Conservation (phyloP, 2,797 vertebrate genomes). For the Xenopus petersii region DNA sequence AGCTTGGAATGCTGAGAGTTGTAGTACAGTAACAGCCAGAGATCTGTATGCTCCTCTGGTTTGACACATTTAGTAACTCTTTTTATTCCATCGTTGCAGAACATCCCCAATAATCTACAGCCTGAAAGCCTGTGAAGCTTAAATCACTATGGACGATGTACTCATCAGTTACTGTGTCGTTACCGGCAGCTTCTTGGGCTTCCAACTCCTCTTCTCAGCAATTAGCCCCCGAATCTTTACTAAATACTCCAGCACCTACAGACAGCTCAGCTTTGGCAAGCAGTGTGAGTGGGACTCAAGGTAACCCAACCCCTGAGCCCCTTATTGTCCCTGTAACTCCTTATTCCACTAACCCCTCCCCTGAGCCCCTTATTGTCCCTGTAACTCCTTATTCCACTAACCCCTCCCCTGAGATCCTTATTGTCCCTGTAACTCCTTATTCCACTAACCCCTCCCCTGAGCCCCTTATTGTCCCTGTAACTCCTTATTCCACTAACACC, state of each 20-base stretch:
- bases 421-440: conserved; percentile 25
- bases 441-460: conserved; percentile 29
- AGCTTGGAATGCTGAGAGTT: no score
- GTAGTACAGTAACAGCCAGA: no score
- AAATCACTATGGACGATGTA: conserved; percentile 1
- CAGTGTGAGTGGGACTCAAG: conserved; percentile 82
- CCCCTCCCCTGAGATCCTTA: conserved; percentile 30
- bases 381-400: conserved; percentile 29
- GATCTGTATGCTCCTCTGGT: no score
- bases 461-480: conserved; percentile 27
- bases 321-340: conserved; percentile 5
- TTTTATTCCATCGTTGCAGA: no score
- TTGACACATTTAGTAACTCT: no score
- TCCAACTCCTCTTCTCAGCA: conserved; percentile 76
- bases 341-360: conserved; percentile 19
- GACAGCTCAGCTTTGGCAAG: conserved; percentile 62
- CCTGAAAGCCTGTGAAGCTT: no score
- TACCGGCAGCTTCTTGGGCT: conserved; percentile 72
- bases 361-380: conserved; percentile 26
- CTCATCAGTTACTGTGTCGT: conserved; percentile 60
- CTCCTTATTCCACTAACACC: conserved; percentile 25
- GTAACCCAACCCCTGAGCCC: conserved; percentile 54
- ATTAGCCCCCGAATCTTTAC: conserved; percentile 70
- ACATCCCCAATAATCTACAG: no score
- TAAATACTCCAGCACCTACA: conserved; percentile 60